phyloP scores from a whole-genome alignment of 2,113 vertebrate genomes.

The Anolis sagrei region DNA sequence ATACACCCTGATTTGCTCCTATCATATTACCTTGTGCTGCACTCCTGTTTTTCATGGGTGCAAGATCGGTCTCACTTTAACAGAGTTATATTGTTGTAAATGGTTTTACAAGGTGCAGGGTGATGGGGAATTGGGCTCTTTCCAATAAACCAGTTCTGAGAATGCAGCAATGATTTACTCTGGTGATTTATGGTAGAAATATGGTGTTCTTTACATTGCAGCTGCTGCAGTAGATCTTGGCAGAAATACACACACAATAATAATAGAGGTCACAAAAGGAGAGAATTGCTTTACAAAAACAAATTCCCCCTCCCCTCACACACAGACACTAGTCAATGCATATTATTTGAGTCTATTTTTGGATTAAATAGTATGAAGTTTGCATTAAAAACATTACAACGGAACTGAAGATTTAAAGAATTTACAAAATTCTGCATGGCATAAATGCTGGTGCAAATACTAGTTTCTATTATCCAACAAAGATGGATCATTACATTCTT shows the following conservation, averaged over 20 bases:
- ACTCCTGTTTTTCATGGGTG: background rate
- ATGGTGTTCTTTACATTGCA: constrained; percentile 25
- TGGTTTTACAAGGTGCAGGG: background rate
- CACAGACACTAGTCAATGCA: background rate
- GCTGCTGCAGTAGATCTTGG: constrained; percentile 35
- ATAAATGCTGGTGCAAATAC: background rate
- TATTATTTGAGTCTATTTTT: background rate
- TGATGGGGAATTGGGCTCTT: background rate
- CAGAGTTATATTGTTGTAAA: background rate
- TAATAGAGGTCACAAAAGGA: constrained; percentile 33
- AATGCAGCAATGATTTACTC: constrained; percentile 18
- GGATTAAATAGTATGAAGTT: background rate
- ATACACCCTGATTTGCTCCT: background rate
- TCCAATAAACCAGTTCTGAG: background rate
- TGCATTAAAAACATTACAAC: background rate
- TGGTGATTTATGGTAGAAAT: constrained; percentile 25
- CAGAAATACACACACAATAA: constrained; percentile 25
- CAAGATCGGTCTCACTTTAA: background rate
- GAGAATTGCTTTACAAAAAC: constrained; percentile 26
- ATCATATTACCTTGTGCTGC: background rate
- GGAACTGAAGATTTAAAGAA: background rate
- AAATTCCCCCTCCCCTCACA: background rate
- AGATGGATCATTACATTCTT: background rate
- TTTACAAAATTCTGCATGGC: background rate
- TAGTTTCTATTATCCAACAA: background rate